These are phyloP conservation scores for Tipula vernalis DNA, from an alignment of 2,888 invertebrate species.

Conservation along the genomic window DNA sequence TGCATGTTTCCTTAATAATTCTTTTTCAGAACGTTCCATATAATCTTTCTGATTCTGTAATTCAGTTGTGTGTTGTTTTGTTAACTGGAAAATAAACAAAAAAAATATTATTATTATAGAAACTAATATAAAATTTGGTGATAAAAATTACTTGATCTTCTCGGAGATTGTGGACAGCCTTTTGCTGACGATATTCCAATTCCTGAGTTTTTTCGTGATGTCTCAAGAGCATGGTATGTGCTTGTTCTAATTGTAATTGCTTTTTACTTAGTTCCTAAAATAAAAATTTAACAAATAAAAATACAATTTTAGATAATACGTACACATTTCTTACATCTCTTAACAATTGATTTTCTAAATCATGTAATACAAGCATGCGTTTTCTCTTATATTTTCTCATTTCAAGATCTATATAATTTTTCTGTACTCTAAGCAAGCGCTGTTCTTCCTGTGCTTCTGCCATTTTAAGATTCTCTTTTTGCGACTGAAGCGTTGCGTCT, in stretches of 20 bases:
- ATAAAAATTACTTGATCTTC: slow-evolving; percentile 56
- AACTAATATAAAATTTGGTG: slow-evolving; percentile 14
- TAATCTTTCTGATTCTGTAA: slow-evolving; percentile 92
- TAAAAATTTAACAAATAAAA: slow-evolving; percentile 10
- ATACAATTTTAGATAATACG: background rate
- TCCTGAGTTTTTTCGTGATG: slow-evolving; percentile 97
- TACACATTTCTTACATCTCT: slow-evolving; percentile 51
- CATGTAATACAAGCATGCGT: slow-evolving; percentile 74
- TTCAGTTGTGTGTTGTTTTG: slow-evolving; percentile 88
- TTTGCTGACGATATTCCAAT: slow-evolving; percentile 88
- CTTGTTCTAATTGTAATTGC: slow-evolving; percentile 89
- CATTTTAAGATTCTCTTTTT: slow-evolving; percentile 83
- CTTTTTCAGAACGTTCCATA: slow-evolving; percentile 86
- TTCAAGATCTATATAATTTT: slow-evolving; percentile 84
- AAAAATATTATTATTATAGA: background rate
- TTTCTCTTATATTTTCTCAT: slow-evolving; percentile 84
- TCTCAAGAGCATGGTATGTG: slow-evolving; percentile 83
- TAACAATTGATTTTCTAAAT: slow-evolving; percentile 80
- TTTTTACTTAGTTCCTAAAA: slow-evolving; percentile 84
- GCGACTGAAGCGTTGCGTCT: slow-evolving; percentile 79
- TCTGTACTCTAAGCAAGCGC: slow-evolving; percentile 73
- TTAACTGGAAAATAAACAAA: slow-evolving; percentile 33
- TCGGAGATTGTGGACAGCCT: slow-evolving; percentile 82
- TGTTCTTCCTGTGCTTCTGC: slow-evolving; percentile 86
- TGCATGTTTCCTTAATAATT: slow-evolving; percentile 92